These are phyloP conservation scores for Dufourea novaeangliae DNA, from an alignment of 1,140 invertebrate genomes.

Conservation along the genomic window DNA sequence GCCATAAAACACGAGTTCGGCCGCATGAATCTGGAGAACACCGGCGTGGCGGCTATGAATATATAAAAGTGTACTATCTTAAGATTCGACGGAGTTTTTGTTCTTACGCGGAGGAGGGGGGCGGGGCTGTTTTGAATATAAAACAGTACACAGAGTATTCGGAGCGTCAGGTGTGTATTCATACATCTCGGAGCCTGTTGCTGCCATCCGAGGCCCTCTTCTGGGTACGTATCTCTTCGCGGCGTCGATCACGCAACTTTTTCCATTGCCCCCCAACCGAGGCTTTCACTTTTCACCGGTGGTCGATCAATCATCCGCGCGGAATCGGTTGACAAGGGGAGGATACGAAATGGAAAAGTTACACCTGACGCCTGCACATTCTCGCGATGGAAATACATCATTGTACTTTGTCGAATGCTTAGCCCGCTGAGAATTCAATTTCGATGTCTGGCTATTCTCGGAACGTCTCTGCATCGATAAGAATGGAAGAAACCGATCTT, in stretches of 20 bases:
- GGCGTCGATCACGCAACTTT: neutral
- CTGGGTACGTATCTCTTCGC: neutral
- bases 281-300: constrained; percentile 11
- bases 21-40: neutral
- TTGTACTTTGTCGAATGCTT: neutral
- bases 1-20: neutral
- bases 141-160: constrained; percentile 2
- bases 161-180: constrained; percentile 12
- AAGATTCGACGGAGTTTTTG: constrained; percentile 1
- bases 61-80: neutral
- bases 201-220: neutral
- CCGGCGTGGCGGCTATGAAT: constrained; percentile 13
- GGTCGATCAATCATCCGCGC: constrained; percentile 33
- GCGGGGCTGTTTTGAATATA: constrained; percentile 13
- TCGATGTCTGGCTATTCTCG: neutral
- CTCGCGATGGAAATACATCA: neutral
- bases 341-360: constrained; percentile 39
- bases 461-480: neutral
- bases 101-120: neutral
- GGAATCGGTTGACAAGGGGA: neutral
- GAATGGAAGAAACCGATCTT: neutral
- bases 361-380: neutral
- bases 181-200: constrained; percentile 20
- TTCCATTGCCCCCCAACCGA: constrained; percentile 1
- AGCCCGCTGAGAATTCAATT: constrained; percentile 10